Evolutionary conservation across 2,797 vertebrate species (phyloP).

Genomic region (Hippoglossus hippoglossus): DNA sequence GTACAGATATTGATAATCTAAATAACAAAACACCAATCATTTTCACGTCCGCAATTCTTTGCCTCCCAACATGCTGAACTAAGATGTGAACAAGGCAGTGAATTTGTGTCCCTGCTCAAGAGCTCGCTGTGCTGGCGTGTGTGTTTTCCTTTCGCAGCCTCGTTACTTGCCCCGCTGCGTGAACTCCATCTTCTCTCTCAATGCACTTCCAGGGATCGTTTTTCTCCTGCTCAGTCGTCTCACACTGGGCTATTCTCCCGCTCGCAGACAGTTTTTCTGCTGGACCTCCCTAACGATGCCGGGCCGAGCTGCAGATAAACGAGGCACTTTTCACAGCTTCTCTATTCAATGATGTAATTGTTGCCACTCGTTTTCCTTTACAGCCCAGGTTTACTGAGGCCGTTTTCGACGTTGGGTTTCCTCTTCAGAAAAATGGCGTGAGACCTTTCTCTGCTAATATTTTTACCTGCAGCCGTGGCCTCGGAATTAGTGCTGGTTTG

Average conservation of each 20-base stretch:
- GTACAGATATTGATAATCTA: neutral
- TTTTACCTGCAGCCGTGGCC: conserved; percentile 11
- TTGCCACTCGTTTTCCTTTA: conserved; percentile 33
- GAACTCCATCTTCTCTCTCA: neutral
- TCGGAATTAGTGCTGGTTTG: conserved; percentile 33
- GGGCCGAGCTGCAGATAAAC: conserved; percentile 46
- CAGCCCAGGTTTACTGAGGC: conserved; percentile 33
- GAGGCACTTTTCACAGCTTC: conserved; percentile 35
- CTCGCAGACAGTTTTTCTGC: conserved; percentile 6
- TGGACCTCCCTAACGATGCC: conserved; percentile 2
- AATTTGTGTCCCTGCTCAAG: neutral
- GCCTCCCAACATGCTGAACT: too few species aligned
- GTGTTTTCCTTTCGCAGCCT: neutral
- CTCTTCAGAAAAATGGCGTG: conserved; percentile 34
- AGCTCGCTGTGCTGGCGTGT: neutral
- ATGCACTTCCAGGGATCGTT: neutral
- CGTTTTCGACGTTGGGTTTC: conserved; percentile 1
- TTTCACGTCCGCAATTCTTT: too few species aligned
- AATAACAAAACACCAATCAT: too few species aligned
- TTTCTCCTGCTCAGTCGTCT: neutral
- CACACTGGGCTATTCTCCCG: neutral
- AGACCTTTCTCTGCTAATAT: conserved; percentile 11
- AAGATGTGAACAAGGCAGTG: too few species aligned
- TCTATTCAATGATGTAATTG: conserved; percentile 49
- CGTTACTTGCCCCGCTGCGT: neutral